Conservation (phyloP, 2,797 vertebrate genomes). For the Astyanax mexicanus region DNA sequence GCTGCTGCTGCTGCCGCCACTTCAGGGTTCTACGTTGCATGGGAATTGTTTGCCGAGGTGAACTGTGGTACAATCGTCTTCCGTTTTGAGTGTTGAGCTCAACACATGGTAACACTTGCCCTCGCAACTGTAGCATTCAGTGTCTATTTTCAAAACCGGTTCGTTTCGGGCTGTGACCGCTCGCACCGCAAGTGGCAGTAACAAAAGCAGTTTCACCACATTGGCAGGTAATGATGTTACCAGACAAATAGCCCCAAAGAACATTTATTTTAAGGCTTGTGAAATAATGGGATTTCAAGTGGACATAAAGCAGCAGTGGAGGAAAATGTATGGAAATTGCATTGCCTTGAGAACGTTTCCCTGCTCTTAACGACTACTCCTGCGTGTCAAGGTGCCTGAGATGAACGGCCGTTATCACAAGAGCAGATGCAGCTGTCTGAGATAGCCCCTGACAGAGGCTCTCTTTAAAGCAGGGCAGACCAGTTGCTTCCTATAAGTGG, state of each 20-base stretch:
- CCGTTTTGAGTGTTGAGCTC: conserved; percentile 15
- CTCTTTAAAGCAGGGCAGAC: conserved; percentile 65
- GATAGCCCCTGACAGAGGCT: conserved; percentile 64
- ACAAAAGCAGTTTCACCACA: conserved; percentile 23
- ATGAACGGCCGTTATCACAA: conserved; percentile 64
- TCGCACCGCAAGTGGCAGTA: conserved; percentile 27
- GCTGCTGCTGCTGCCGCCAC: no score
- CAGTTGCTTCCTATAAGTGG: conserved; percentile 73
- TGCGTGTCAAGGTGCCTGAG: conserved; percentile 66
- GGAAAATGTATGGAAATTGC: conserved; percentile 62
- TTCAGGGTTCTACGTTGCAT: conserved; percentile 3
- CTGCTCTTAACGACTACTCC: conserved; percentile 51
- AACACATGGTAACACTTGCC: conserved; percentile 38
- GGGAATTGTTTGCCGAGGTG: conserved; percentile 17
- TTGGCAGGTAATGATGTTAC: conserved; percentile 34
- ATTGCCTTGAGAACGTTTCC: conserved; percentile 61
- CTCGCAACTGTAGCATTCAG: conserved; percentile 32
- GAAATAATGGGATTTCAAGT: conserved; percentile 70
- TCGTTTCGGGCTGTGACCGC: conserved; percentile 14
- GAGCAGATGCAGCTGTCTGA: conserved; percentile 74
- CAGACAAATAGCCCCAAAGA: conserved; percentile 63
- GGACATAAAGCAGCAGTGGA: conserved; percentile 68
- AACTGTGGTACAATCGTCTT: conserved; percentile 8
- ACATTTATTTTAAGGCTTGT: conserved; percentile 70
- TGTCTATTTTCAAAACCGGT: conserved; percentile 38